These are phyloP conservation scores for Sternotherus odoratus DNA, from an alignment of 2,797 vertebrate species.

Conservation along the genomic window DNA sequence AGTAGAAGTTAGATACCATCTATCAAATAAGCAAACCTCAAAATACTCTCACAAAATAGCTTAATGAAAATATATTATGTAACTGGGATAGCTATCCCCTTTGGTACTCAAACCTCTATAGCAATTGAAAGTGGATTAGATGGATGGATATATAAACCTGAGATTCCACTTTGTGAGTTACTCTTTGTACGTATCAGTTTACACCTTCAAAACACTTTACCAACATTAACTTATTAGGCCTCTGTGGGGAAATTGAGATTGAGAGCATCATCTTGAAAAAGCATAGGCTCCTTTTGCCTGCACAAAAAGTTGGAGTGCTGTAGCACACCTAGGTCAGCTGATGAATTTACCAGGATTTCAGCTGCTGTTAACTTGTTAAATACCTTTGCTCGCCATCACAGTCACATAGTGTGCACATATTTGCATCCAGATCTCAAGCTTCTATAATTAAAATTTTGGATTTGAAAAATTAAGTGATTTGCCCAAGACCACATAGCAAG, in stretches of 20 bases:
- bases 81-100: slow-evolving; percentile 53
- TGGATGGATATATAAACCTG: neutral
- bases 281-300: neutral
- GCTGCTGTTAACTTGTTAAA: neutral
- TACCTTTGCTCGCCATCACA: neutral
- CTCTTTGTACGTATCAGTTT: neutral
- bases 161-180: slow-evolving; percentile 9
- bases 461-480: neutral
- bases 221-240: neutral
- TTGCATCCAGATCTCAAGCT: neutral
- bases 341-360: neutral
- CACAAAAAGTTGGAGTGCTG: neutral
- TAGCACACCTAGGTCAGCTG: rapidly evolving
- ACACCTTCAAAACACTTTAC: neutral
- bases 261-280: neutral
- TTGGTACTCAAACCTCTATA: neutral
- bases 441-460: neutral
- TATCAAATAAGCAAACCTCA: slow-evolving; percentile 25
- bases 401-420: neutral
- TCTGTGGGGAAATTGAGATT: neutral
- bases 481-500: neutral
- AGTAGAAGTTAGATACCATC: neutral
- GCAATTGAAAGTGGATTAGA: slow-evolving; percentile 14
- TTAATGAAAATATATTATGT: slow-evolving; percentile 64
- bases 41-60: slow-evolving; percentile 46